Base-by-base conservation (phyloP, 2,888 invertebrate species). In the Rhingia campestris region DNA sequence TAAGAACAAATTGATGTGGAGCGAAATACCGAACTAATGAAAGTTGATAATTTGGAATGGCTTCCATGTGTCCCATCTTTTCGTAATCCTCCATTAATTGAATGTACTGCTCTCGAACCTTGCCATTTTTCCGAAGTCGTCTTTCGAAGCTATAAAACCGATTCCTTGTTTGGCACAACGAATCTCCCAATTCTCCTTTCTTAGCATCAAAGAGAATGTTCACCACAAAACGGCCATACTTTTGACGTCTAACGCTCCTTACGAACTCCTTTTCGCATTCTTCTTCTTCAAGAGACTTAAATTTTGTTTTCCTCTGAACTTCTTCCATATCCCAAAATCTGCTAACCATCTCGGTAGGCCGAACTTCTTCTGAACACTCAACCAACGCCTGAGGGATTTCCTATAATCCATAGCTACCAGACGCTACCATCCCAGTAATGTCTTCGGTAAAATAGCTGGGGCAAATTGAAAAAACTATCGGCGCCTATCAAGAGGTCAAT, bases 71-170 rank as follows among this genome's bases (percentile, higher is more conserved):
- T 2, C 56, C 56, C 4, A 56, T 9, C 2, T 4, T 4, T 14
- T 54, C 73, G 41, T 74, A 74, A 6, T 64, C 73, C 3, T 47
- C 47, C 47, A 74, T 53, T n/a, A 72, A 72, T 4, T 63, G 6
- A 1, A 22, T 43, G 3, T 72, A 61, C 7, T 72, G 61, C 5
- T 3, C 41, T 35, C 61, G 33, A 0, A 70, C 39, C 9, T 47
- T 22, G 0, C 6, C n/a, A 30, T 56, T 59, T 14, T 6, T 70
- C 12, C 5, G 7, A 9, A 59, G 9, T 32, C 49, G 10, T 32
- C 10, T 49, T 49, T 59, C 70, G 32, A 59, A 12, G 9, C 12
- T 56, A n/a, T 14, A n/a, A 32, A 69, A 56, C 7, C 67, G 12
- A 12, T 12, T 41, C 6, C 10, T 1, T 3, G 67, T 54, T 3